Evolutionary conservation across 2,113 vertebrate species (phyloP).

Genomic region (Lepidothrix coronata): DNA sequence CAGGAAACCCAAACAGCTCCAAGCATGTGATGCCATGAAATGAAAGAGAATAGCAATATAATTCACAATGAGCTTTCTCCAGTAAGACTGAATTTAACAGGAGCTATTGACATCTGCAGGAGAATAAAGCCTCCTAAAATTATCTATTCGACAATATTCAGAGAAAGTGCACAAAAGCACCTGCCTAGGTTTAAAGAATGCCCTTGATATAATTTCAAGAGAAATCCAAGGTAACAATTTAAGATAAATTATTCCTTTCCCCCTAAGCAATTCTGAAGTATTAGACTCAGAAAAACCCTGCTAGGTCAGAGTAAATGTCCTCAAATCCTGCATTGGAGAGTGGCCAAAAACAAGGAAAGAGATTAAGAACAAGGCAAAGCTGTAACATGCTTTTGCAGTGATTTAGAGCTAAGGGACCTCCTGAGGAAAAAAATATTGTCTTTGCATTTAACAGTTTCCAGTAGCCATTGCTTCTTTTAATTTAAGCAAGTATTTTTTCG

Average conservation of each 20-base stretch:
- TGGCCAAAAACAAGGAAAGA: not conserved
- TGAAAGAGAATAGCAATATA: not conserved
- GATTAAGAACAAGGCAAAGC: not conserved
- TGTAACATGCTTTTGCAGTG: not conserved
- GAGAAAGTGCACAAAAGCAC: not conserved
- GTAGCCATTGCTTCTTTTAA: not conserved
- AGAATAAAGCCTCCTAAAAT: not conserved
- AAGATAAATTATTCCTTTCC: not conserved
- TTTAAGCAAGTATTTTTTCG: not conserved
- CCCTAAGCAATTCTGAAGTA: not conserved
- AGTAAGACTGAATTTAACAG: not conserved
- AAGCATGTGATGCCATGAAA: not conserved
- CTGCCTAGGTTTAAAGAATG: not conserved
- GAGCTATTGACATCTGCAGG: not conserved
- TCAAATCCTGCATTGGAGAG: constrained; percentile 5
- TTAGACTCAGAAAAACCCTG: not conserved
- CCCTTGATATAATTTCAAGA: not conserved
- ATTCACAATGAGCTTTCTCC: not conserved
- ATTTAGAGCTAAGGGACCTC: not conserved
- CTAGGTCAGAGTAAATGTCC: constrained; percentile 15
- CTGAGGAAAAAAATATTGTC: not conserved
- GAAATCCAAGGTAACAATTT: not conserved
- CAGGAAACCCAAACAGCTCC: constrained; percentile 25
- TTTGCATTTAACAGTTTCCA: not conserved
- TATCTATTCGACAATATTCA: not conserved